phyloP scores from a whole-genome alignment of 2,113 vertebrate genomes.

The Oryzias curvinotus region DNA sequence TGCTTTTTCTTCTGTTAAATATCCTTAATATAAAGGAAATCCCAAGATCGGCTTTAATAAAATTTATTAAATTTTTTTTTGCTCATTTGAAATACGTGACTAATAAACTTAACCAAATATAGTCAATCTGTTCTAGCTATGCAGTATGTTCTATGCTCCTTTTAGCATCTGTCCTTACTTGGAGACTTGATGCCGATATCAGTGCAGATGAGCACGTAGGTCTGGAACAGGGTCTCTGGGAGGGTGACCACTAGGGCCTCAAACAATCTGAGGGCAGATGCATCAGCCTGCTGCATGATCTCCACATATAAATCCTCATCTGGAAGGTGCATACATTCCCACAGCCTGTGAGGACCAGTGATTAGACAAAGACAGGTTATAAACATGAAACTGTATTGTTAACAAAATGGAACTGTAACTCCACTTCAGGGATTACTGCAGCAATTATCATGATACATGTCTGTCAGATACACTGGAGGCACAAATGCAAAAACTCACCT shows the following conservation, averaged over 20 bases:
- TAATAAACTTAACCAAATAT: too few relatives aligned
- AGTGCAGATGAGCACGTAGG: conserved; percentile 75
- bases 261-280: conserved; percentile 77
- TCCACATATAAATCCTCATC: conserved; percentile 25
- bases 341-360: conserved; percentile 69
- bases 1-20: too few relatives aligned
- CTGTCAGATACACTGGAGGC: not conserved
- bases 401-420: not conserved
- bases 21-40: too few relatives aligned
- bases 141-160: too few relatives aligned
- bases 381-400: too few relatives aligned
- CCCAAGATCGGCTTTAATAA: too few relatives aligned
- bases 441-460: not conserved
- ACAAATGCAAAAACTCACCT: conserved; percentile 61
- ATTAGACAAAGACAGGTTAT: not conserved
- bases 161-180: conserved; percentile 38
- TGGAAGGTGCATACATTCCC: conserved; percentile 62
- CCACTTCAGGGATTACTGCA: not conserved
- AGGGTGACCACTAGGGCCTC: conserved; percentile 83
- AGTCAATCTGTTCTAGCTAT: too few relatives aligned
- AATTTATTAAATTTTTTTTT: too few relatives aligned
- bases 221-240: conserved; percentile 83
- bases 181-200: conserved; percentile 73
- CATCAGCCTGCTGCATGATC: conserved; percentile 78
- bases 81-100: too few relatives aligned